Percentiles rank a stretch among this genome's conserved stretches.
Evolutionary conservation across 2,797 vertebrate genomes (phyloP).

Genomic region (Schizothorax lantsangensis): DNA sequence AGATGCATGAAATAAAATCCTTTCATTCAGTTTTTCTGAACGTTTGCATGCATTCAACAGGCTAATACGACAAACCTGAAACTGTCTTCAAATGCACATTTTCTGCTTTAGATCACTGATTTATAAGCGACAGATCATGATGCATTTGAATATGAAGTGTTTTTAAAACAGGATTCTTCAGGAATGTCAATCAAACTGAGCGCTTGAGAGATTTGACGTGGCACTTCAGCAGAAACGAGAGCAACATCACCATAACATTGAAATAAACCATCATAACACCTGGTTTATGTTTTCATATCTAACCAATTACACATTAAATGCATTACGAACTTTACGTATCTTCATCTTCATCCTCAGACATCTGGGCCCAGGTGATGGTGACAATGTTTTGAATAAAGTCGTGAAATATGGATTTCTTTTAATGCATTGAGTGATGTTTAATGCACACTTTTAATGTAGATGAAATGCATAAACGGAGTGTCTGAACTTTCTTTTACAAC

Average conservation of each 20-base stretch:
- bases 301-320: not conserved
- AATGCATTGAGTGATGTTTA: not conserved
- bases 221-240: not conserved
- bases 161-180: not conserved
- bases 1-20: not conserved
- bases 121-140: not conserved
- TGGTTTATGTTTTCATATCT: not conserved
- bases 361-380: not conserved
- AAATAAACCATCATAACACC: not conserved
- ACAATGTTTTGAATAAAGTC: not conserved
- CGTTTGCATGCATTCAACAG: not conserved
- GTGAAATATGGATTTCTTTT: not conserved
- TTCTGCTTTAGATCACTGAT: no score
- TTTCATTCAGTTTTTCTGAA: not conserved
- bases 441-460: not conserved
- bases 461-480: not conserved
- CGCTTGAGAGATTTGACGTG: slow-evolving; percentile 41
- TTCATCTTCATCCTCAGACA: not conserved
- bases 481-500: not conserved
- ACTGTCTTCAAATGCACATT: not conserved
- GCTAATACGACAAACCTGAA: not conserved
- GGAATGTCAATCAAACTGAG: not conserved
- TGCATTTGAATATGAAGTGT: not conserved
- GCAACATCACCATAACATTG: not conserved
- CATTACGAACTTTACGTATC: not conserved